Conservation (phyloP, 2,888 invertebrate genomes). For the Polylopha cassiicola region DNA sequence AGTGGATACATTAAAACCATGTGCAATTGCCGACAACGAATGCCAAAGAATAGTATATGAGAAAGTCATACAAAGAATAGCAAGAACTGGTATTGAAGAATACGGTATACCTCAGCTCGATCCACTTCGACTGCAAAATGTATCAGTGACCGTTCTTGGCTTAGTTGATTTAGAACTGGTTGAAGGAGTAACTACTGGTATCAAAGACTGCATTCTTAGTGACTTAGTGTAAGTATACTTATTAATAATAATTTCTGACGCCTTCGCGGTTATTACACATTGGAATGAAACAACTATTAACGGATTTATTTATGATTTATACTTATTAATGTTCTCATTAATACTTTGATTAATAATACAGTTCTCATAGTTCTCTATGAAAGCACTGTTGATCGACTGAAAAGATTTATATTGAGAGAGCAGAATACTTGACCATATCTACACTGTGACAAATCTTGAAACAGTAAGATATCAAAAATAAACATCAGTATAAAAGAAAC, state of each 20-base stretch:
- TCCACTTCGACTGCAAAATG: constrained; percentile 35
- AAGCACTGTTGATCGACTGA: too few relatives aligned
- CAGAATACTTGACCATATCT: too few relatives aligned
- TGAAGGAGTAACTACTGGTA: constrained; percentile 39
- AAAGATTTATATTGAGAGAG: too few relatives aligned
- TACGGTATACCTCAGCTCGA: constrained; percentile 41
- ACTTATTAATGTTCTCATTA: neutral
- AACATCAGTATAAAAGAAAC: too few relatives aligned
- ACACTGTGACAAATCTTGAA: too few relatives aligned
- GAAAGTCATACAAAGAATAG: constrained; percentile 29
- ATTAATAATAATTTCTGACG: neutral
- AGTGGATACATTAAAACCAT: constrained; percentile 42
- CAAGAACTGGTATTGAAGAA: constrained; percentile 36
- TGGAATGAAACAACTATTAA: too few relatives aligned
- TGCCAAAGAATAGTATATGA: constrained; percentile 34
- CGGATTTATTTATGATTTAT: too few relatives aligned
- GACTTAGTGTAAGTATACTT: constrained; percentile 33
- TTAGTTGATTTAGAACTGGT: constrained; percentile 35
- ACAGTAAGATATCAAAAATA: too few relatives aligned
- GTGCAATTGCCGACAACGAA: constrained; percentile 34
- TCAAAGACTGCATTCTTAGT: constrained; percentile 38
- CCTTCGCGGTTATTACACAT: too few relatives aligned
- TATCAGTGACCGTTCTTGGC: constrained; percentile 31
- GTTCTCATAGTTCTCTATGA: too few relatives aligned
- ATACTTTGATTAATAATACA: too few relatives aligned